Conservation (phyloP, 2,113 vertebrate genomes). For the Oostethus manadensis region DNA sequence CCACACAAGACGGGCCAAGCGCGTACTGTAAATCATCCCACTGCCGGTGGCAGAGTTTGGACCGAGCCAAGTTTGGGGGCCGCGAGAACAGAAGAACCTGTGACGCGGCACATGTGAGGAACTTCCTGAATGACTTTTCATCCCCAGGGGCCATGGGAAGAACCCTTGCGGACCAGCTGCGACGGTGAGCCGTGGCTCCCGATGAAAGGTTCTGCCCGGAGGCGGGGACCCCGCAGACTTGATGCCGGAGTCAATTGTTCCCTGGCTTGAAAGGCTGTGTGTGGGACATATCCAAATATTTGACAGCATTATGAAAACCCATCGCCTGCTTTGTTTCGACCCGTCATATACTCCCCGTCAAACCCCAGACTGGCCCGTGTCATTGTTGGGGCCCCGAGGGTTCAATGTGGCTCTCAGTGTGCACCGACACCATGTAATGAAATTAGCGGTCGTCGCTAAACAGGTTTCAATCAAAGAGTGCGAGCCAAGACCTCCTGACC, state of each 20-base stretch:
- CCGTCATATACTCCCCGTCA: constrained; percentile 83
- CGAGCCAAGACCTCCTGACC: constrained; percentile 60
- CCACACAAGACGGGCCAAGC: neutral
- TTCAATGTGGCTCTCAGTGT: constrained; percentile 90
- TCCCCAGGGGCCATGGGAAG: constrained; percentile 87
- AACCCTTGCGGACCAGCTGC: constrained; percentile 85
- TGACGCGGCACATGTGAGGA: constrained; percentile 38
- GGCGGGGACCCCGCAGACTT: constrained; percentile 87
- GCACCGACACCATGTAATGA: constrained; percentile 89
- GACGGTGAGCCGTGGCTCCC: constrained; percentile 77
- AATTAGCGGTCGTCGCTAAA: constrained; percentile 92
- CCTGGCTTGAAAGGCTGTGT: constrained; percentile 81
- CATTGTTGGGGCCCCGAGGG: constrained; percentile 87
- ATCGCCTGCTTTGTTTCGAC: constrained; percentile 73
- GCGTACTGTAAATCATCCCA: neutral
- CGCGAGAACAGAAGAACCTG: constrained; percentile 39
- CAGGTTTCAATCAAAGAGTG: constrained; percentile 92
- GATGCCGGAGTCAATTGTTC: constrained; percentile 94
- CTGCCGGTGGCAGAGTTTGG: constrained; percentile 14
- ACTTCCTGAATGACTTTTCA: constrained; percentile 54
- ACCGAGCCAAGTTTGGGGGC: constrained; percentile 28
- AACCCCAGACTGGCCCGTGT: constrained; percentile 81
- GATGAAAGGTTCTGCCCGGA: constrained; percentile 93
- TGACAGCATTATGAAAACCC: constrained; percentile 97
- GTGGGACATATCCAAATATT: constrained; percentile 98